These are phyloP conservation scores for Lasiommata megera DNA, from an alignment of 2,888 invertebrate genomes.

Conservation along the genomic window DNA sequence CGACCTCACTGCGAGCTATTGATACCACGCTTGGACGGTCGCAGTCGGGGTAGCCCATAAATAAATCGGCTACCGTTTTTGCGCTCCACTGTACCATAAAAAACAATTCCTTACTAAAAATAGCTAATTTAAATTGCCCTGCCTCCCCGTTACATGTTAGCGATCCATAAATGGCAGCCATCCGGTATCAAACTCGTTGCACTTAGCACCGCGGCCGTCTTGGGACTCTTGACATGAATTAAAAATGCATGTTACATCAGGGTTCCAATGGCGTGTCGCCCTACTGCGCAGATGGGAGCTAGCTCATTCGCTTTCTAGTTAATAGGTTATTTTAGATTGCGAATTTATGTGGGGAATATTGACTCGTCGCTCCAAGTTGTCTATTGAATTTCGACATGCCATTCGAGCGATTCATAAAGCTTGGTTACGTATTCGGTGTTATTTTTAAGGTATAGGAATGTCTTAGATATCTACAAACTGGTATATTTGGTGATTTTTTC, in stretches of 20 bases:
- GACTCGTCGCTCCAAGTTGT: background rate
- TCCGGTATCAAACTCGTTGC: constrained; percentile 9
- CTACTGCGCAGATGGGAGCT: constrained; percentile 30
- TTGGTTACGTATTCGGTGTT: background rate
- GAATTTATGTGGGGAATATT: constrained; percentile 15
- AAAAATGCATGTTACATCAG: constrained; percentile 75
- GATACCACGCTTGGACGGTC: constrained; percentile 25
- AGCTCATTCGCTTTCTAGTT: constrained; percentile 21
- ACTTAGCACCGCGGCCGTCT: constrained; percentile 50
- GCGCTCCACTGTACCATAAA: constrained; percentile 25
- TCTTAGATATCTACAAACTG: background rate
- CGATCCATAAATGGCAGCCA: constrained; percentile 20
- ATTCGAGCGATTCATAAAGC: background rate
- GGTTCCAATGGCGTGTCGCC: constrained; percentile 52
- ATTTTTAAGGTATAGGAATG: background rate
- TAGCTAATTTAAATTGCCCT: constrained; percentile 29
- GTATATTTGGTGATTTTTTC: too few species aligned
- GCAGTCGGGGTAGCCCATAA: constrained; percentile 25
- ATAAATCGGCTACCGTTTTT: constrained; percentile 28
- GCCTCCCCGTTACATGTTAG: constrained; percentile 23
- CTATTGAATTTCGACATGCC: background rate
- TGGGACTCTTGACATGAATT: constrained; percentile 73
- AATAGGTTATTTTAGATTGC: constrained; percentile 21
- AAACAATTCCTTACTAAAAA: constrained; percentile 24
- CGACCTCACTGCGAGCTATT: constrained; percentile 25